phyloP scores from a whole-genome alignment of 2,113 vertebrate species.

The rabbit (Oryctolagus cuniculus) region mOryCun1.1 NC_091453.1:95876501-95877000 shows the following conservation, averaged over 20 bases:
- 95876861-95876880: too few species aligned
- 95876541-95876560: neutral
- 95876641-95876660: neutral
- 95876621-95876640: neutral
- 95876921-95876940: too few species aligned
- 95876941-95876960: neutral
- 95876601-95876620: neutral
- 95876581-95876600: neutral
- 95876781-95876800: neutral
- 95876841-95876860: neutral
- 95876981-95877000: neutral
- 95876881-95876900: too few species aligned
- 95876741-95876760: neutral
- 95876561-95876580: neutral
- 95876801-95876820: neutral
- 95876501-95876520: neutral
- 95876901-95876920: too few species aligned
- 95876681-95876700: neutral
- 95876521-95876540: neutral
- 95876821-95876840: neutral
- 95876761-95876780: neutral
- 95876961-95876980: neutral
- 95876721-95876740: neutral
- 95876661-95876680: neutral
- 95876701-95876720: neutral